A percentile compares a stretch with the other conserved stretches of the same genome.
phyloP scores from a whole-genome alignment of 2,888 invertebrate species.

The Lymantria dispar region DNA sequence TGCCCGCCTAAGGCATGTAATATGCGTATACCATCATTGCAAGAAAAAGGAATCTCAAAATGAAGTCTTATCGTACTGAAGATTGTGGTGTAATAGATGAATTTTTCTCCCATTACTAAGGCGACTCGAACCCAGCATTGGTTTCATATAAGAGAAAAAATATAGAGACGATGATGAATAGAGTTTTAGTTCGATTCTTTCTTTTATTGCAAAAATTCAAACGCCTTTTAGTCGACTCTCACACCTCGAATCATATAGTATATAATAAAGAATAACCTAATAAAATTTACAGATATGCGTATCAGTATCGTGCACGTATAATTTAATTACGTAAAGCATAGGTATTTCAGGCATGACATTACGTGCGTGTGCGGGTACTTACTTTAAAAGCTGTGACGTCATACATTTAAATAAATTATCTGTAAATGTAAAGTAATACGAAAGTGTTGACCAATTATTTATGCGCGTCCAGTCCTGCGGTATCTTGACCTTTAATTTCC shows the following conservation, averaged over 20 bases:
- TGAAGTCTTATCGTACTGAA: too few relatives aligned
- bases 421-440: constrained; percentile 45
- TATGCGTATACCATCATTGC: too few relatives aligned
- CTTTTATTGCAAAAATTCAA: not conserved
- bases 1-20: too few relatives aligned
- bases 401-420: constrained; percentile 40
- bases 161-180: too few relatives aligned
- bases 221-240: not conserved
- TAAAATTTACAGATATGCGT: constrained; percentile 26
- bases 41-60: too few relatives aligned
- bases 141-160: too few relatives aligned
- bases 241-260: not conserved
- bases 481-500: constrained; percentile 58
- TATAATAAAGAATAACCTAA: not conserved
- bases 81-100: too few relatives aligned
- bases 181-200: too few relatives aligned
- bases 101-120: too few relatives aligned
- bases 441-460: constrained; percentile 41
- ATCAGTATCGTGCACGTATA: constrained; percentile 27
- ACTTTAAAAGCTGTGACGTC: constrained; percentile 48
- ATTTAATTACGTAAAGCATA: constrained; percentile 41
- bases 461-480: constrained; percentile 32
- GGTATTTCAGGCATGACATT: constrained; percentile 34
- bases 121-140: too few relatives aligned
- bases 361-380: constrained; percentile 30